Conservation (phyloP, 2,888 invertebrate species). For the Caenorhabditis macrosperma region DNA sequence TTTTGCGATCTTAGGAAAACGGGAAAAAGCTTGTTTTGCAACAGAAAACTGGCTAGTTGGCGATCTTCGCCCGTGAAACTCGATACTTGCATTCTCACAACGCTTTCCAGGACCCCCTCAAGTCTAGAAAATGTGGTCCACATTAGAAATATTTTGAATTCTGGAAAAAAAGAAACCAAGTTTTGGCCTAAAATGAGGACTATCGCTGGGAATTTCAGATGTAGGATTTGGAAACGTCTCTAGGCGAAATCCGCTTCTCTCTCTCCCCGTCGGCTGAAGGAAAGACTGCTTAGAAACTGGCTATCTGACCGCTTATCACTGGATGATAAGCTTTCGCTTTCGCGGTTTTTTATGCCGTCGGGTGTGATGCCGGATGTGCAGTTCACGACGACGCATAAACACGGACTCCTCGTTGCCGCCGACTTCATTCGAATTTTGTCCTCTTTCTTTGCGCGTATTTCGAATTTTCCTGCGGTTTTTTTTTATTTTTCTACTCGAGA, state of each 20-base stretch:
- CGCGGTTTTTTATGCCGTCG: constrained; percentile 43
- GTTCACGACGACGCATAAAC: constrained; percentile 31
- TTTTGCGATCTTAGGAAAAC: background rate
- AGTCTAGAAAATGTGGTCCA: background rate
- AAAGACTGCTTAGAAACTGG: constrained; percentile 2
- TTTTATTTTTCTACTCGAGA: background rate
- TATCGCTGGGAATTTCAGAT: background rate
- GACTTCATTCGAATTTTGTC: constrained; percentile 14
- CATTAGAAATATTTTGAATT: background rate
- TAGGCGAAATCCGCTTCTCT: background rate
- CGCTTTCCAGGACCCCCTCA: background rate
- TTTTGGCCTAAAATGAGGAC: background rate
- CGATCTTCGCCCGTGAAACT: constrained; percentile 1
- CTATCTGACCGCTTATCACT: background rate
- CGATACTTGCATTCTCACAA: background rate
- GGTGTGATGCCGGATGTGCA: constrained; percentile 1
- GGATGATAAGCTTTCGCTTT: constrained; percentile 36
- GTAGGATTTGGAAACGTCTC: background rate
- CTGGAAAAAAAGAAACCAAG: background rate
- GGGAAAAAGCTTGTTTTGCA: background rate
- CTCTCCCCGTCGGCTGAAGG: background rate
- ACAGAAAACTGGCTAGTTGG: background rate
- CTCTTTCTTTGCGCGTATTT: background rate
- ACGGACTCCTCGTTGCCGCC: constrained; percentile 17
- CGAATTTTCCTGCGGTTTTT: background rate